phyloP scores from a whole-genome alignment of 2,797 vertebrate genomes.

The Carduelis carduelis region DNA sequence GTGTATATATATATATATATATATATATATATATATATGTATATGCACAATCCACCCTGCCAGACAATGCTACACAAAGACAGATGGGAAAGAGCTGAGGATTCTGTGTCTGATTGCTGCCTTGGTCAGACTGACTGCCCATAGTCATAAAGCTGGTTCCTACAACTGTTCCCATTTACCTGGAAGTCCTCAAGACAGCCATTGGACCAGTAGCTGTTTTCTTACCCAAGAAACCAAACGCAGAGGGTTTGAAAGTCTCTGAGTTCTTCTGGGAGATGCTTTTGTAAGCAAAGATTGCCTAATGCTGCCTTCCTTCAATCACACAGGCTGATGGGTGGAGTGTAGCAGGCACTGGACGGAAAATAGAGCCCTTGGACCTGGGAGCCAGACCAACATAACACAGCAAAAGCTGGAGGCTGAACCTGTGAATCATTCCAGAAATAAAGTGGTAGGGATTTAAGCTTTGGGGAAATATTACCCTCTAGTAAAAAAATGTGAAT shows the following conservation, averaged over 20 bases:
- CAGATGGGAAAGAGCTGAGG: neutral
- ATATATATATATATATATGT: neutral
- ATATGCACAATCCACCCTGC: neutral
- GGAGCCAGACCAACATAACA: neutral
- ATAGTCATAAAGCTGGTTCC: neutral
- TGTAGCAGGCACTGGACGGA: neutral
- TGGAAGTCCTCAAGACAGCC: neutral
- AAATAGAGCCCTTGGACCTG: constrained; percentile 9
- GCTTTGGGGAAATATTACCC: neutral
- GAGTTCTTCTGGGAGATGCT: neutral
- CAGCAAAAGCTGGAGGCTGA: neutral
- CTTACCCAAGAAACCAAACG: neutral
- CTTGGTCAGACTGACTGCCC: neutral
- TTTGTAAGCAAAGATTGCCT: neutral
- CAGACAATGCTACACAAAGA: neutral
- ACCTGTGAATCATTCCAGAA: neutral
- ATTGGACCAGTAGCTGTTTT: neutral
- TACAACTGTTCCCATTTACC: neutral
- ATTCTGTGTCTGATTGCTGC: neutral
- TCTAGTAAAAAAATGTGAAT: neutral
- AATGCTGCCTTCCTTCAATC: neutral
- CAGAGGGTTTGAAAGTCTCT: neutral
- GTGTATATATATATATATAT: fast-evolving
- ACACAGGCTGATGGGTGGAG: neutral
- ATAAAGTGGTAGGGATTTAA: neutral